Percentiles rank a stretch among this genome's conserved stretches.
These are phyloP conservation scores for Deroplatys truncata DNA, from an alignment of 2,888 invertebrate genomes.

Conservation along the genomic window DNA sequence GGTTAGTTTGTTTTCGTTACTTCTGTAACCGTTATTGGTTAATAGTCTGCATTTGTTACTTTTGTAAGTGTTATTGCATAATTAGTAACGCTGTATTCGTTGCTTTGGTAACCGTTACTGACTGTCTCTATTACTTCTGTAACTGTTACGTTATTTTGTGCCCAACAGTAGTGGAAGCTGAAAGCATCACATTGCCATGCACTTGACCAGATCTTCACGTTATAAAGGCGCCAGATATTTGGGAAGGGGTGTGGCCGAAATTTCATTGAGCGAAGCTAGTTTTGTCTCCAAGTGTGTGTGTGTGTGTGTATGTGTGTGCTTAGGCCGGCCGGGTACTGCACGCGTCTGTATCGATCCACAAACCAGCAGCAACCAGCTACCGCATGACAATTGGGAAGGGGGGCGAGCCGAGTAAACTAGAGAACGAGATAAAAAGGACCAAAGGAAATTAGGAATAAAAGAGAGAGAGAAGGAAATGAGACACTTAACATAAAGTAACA, in stretches of 20 bases:
- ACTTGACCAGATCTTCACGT: not conserved
- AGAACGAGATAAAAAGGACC: not conserved
- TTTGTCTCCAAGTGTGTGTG: not conserved
- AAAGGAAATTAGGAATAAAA: slow-evolving; percentile 9
- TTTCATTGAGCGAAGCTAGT: not conserved
- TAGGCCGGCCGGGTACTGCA: not conserved
- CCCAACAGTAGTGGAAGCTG: too few relatives aligned
- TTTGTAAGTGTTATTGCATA: too few relatives aligned
- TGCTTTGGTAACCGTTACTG: too few relatives aligned
- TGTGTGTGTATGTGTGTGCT: not conserved
- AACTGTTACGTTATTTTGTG: too few relatives aligned
- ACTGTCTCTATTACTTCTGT: too few relatives aligned
- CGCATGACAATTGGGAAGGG: not conserved
- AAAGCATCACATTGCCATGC: too few relatives aligned
- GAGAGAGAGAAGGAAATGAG: not conserved
- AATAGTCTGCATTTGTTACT: too few relatives aligned
- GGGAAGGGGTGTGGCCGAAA: not conserved
- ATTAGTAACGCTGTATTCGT: too few relatives aligned
- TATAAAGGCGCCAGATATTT: not conserved
- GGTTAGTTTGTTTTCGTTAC: too few relatives aligned
- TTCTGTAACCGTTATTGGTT: too few relatives aligned
- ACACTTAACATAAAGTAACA: slow-evolving; percentile 4
- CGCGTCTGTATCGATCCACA: not conserved
- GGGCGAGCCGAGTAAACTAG: not conserved
- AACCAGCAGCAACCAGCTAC: not conserved